Conservation (phyloP, 2,888 invertebrate genomes). For the Ellobium chinense region DNA sequence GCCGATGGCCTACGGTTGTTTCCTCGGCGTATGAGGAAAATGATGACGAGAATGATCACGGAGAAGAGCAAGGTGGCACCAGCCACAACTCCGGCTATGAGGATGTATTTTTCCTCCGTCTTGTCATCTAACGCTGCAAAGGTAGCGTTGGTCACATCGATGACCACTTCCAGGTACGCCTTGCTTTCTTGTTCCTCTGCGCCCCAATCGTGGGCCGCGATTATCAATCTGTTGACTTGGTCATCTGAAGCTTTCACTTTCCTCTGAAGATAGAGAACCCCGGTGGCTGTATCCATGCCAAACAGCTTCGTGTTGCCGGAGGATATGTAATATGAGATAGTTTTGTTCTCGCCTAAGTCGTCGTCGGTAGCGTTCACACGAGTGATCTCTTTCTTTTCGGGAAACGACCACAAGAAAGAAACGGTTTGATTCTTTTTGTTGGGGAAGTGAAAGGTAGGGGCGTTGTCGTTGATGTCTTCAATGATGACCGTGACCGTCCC, state of each 20-base stretch:
- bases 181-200: slow-evolving; percentile 83
- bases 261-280: slow-evolving; percentile 90
- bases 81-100: slow-evolving; percentile 51
- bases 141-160: slow-evolving; percentile 53
- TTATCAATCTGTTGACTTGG: slow-evolving; percentile 87
- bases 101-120: slow-evolving; percentile 48
- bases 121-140: slow-evolving; percentile 39
- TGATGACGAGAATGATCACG: slow-evolving; percentile 50
- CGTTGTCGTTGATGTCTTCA: slow-evolving; percentile 97
- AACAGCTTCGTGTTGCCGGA: slow-evolving; percentile 97
- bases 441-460: slow-evolving; percentile 82
- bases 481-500: slow-evolving; percentile 96
- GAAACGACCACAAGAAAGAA: slow-evolving; percentile 61
- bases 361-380: slow-evolving; percentile 92
- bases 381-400: slow-evolving; percentile 63
- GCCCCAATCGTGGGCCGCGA: slow-evolving; percentile 94
- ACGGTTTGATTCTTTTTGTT: slow-evolving; percentile 67
- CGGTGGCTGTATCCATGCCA: slow-evolving; percentile 94
- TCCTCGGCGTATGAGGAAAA: slow-evolving; percentile 46
- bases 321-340: slow-evolving; percentile 95
- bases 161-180: slow-evolving; percentile 46
- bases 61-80: slow-evolving; percentile 52
- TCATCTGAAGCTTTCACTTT: slow-evolving; percentile 91
- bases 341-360: slow-evolving; percentile 95
- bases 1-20: background rate